Base-by-base conservation (phyloP, 2,888 invertebrate genomes). In the Campopleginae sp. region DNA sequence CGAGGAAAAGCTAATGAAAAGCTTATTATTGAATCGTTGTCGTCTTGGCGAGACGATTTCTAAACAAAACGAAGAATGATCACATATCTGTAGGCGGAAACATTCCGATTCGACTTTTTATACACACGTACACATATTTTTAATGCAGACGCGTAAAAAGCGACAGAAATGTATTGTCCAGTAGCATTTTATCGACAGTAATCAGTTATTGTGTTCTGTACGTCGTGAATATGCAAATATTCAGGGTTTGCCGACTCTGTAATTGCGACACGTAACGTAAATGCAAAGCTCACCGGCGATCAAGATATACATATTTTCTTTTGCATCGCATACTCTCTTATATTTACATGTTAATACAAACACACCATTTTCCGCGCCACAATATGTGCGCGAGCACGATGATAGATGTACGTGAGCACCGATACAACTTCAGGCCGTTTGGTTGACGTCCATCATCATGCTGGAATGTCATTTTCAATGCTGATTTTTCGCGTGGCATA, bases 261-360 rank as follows among this genome's bases (percentile, higher is more conserved):
- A 87, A 87, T 87, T 87, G 86, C 86, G 80, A 84, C 86, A 87
- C 87, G 87, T 85, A 87, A 87, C 87, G 86, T 65, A 83, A 83
- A 87, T 86, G 87, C 85, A 84, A 87, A 87, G 84, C 84, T 86
- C 79, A 17, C 66, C 42, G 77, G 23, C 82, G 81, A 85, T 87
- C 84, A 80, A 85, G 80, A 84, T 85, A 87, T 84, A 86, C 85
- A 85, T 83, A 82, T 80, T 85, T 84, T 77, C 72, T 76, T 82
- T 83, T 81, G 83, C 83, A 76, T 86, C 80, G 85, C 87, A 85
- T 85, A 84, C 86, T 85, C 44, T 70, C 70, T 58, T 74, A 85
- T 66, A 78, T 87, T 84, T 80, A 66, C 84, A 85, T 86, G 77
- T 83, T 86, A 76, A 86, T 86, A 83, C 86, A 80, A 14, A 78